These are phyloP conservation scores for Strigops habroptila DNA, from an alignment of 2,113 vertebrate species.

Conservation along the genomic window DNA sequence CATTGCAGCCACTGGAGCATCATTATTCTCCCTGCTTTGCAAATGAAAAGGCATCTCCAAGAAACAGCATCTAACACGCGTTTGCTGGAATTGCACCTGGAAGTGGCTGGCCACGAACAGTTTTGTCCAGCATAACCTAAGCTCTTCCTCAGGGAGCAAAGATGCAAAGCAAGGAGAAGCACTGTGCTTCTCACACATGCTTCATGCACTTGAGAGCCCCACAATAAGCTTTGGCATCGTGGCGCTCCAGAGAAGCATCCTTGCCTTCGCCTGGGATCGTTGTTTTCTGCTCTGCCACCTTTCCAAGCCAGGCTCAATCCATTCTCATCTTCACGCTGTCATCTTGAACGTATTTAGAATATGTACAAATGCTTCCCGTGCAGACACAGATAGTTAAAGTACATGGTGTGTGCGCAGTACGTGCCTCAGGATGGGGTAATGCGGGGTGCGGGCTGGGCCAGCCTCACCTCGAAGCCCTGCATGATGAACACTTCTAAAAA, in stretches of 20 bases:
- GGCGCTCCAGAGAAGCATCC: not conserved
- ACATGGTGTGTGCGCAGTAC: rapidly evolving
- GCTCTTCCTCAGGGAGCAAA: not conserved
- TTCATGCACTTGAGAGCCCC: not conserved
- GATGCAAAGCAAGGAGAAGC: not conserved
- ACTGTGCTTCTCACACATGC: rapidly evolving
- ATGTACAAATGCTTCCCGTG: rapidly evolving
- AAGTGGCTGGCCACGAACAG: not conserved
- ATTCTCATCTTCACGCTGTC: rapidly evolving
- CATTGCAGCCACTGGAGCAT: not conserved
- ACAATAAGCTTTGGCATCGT: rapidly evolving
- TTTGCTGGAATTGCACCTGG: not conserved
- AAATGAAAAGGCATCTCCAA: not conserved
- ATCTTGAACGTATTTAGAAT: not conserved
- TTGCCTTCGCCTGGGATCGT: rapidly evolving
- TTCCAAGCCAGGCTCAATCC: not conserved
- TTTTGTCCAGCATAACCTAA: not conserved
- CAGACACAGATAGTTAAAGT: rapidly evolving
- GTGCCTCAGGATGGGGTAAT: rapidly evolving
- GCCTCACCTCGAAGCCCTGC: not conserved
- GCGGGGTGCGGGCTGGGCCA: not conserved
- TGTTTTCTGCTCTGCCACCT: not conserved
- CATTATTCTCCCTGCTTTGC: not conserved
- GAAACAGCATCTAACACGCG: not conserved
- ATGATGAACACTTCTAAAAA: not conserved